These are phyloP conservation scores for Mimas tiliae DNA, from an alignment of 2,888 invertebrate species.

Conservation along the genomic window DNA sequence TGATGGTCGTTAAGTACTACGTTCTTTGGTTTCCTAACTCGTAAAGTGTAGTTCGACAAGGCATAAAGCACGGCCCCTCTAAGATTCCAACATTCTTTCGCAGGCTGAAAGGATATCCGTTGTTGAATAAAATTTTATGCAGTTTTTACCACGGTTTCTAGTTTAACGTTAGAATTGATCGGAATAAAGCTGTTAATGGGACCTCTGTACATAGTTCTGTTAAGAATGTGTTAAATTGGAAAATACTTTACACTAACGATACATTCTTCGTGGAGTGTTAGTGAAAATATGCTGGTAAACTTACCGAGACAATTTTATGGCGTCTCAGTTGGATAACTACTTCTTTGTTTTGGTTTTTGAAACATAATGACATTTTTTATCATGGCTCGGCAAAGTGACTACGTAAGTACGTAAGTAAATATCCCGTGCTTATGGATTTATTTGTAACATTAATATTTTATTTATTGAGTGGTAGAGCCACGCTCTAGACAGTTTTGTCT, in stretches of 20 bases:
- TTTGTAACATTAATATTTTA: too few relatives aligned
- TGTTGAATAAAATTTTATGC: slow-evolving; percentile 18
- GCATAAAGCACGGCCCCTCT: slow-evolving; percentile 25
- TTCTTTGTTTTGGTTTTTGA: too few relatives aligned
- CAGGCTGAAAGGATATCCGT: slow-evolving; percentile 22
- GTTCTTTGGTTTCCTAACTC: slow-evolving; percentile 50
- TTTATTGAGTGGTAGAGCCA: too few relatives aligned
- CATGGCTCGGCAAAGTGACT: too few relatives aligned
- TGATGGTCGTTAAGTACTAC: slow-evolving; percentile 51
- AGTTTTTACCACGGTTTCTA: background rate
- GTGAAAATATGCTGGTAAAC: background rate
- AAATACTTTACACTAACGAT: background rate
- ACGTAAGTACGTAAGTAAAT: too few relatives aligned
- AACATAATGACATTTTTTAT: too few relatives aligned
- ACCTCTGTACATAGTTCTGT: background rate
- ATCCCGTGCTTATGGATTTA: too few relatives aligned
- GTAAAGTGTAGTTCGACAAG: slow-evolving; percentile 41
- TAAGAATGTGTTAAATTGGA: slow-evolving; percentile 18
- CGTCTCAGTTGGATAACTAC: background rate
- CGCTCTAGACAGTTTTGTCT: too few relatives aligned
- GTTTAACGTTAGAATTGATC: slow-evolving; percentile 7
- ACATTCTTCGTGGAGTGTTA: background rate
- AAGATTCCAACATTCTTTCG: slow-evolving; percentile 19
- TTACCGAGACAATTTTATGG: background rate
- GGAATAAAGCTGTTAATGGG: slow-evolving; percentile 1